These are phyloP conservation scores for Pollenia amentaria DNA, from an alignment of 2,888 invertebrate species.

Conservation along the genomic window DNA sequence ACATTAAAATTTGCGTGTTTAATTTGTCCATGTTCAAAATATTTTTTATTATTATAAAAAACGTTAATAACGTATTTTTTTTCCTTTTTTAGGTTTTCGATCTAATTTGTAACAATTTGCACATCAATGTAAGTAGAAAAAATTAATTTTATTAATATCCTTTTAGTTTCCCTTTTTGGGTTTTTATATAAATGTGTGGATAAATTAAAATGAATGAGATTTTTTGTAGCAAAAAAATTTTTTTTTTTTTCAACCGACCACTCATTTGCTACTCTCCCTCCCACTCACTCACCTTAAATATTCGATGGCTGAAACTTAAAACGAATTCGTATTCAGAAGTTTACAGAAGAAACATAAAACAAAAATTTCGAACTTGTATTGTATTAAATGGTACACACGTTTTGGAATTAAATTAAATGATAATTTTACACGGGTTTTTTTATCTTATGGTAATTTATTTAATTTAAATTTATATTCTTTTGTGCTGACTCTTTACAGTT, in stretches of 20 bases:
- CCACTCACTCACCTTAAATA: constrained; percentile 18
- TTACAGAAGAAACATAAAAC: not conserved
- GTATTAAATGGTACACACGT: constrained; percentile 2
- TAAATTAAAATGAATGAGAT: constrained; percentile 14
- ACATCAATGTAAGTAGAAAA: not conserved
- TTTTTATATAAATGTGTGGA: too few relatives aligned
- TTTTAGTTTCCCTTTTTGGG: not conserved
- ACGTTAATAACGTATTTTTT: not conserved
- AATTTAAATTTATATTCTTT: constrained; percentile 17
- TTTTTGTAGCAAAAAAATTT: not conserved
- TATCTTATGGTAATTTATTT: not conserved
- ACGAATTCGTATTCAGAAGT: not conserved
- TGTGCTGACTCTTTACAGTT: not conserved
- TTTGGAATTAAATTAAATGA: constrained; percentile 6
- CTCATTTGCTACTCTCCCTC: constrained; percentile 6
- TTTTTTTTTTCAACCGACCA: not conserved
- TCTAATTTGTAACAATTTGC: not conserved
- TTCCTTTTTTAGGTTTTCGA: not conserved
- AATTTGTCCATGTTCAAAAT: too few relatives aligned
- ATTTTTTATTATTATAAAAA: not conserved
- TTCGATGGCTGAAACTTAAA: not conserved
- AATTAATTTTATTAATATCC: constrained; percentile 34
- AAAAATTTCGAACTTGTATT: not conserved
- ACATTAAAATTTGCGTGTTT: too few relatives aligned
- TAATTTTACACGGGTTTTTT: constrained; percentile 9